Evolutionary conservation across 2,113 vertebrate species (phyloP), one percentile per base, ranked within the genome.

Genomic region (Protobothrops mucrosquamatus): DNA sequence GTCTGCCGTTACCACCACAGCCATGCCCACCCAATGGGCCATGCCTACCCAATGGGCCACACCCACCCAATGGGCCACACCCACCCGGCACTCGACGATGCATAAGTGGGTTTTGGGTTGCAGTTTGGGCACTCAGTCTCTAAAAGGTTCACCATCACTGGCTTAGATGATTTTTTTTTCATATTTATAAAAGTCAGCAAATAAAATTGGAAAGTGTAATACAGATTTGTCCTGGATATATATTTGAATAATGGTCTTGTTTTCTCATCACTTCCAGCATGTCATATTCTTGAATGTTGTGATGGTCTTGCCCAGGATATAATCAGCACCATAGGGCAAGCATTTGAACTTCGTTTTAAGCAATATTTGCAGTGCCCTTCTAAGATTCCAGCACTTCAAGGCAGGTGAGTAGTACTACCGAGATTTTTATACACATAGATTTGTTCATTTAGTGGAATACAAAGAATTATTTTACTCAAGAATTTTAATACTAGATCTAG

Each of bases 341-440:
- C 99, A 0, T 99, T 99, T 0, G 99, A 99, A 96, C 98, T 99
- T 89, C 98, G 99, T 94, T 99, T 99, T 97, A 99, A 99, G 97
- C 99, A 99, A 95, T 99, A 99, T 94, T 96, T 99, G 94, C 98
- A 98, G 94, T 99, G 98, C 96, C 99, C 99, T 88, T 98, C 99
- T 93, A 99, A 99, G 97, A 97, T 98, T 55, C 96, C 98, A 6
- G 95, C 98, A 90, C 97, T 99, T 86, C 98, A 98, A 4, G 99
- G 99, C 61, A 98, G 98, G 99, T 99, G 94, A 98, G 97, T 97
- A 85, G 0, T 0, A 8, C 8, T 39, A 29, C 26, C 23, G 24
- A 24, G 54, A 51, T 26, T 89, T 59, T n/a, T 24, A 51, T 74
- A 52, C 15, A 2, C 87, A 43, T 5, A 91, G 29, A 61, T 29